Base-by-base conservation (phyloP, 2,888 invertebrate species). In the Ellobium chinense region DNA sequence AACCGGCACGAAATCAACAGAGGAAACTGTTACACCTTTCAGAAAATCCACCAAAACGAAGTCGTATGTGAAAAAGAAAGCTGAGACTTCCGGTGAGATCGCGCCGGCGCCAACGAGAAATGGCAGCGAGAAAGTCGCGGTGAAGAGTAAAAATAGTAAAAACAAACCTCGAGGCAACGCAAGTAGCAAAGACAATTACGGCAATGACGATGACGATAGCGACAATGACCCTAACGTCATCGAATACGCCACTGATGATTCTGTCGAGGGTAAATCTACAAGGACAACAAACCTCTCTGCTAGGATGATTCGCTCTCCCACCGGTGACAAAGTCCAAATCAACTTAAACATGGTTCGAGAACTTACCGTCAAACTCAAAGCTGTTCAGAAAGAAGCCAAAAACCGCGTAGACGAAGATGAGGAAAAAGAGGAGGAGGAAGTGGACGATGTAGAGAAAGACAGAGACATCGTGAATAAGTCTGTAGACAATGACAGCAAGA, bases 281-380 rank as follows among this genome's bases (percentile, higher is more conserved):
- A 12, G 2, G 46, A 37, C 27, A 24, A 60, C 37, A 7, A 36
- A 9, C 36, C 58, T 0, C n/a, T 9, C 36, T 2, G 69, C 46
- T 0, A 1, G 56, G 39, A 65, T 54, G 31, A 29, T 65, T 1
- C 29, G 72, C 1, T 31, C 36, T 0, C 63, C 78, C 1, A 34
- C 54, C 7, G 72, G 62, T 0, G 70, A 69, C 24, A 37, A 9
- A 24, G 65, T 56, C 12, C 18, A 66, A 4, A 37, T 80, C 9
- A 80, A 80, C n/a, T 14, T 80, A n/a, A 39, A 21, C 1, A 80
- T 80, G 80, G 80, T 80, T 14, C 36, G 62, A 18, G 80, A 80
- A 39, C 68, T 80, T 4, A 74, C 80, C 12, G 54, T 74, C 0
- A 80, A 80, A 37, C 74, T 80, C 3, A 74, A 37, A n/a, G 74